Percentiles rank a stretch among this genome's conserved stretches.
phyloP scores from a whole-genome alignment of 2,113 vertebrate genomes.

The Lucifuga dentata region DNA sequence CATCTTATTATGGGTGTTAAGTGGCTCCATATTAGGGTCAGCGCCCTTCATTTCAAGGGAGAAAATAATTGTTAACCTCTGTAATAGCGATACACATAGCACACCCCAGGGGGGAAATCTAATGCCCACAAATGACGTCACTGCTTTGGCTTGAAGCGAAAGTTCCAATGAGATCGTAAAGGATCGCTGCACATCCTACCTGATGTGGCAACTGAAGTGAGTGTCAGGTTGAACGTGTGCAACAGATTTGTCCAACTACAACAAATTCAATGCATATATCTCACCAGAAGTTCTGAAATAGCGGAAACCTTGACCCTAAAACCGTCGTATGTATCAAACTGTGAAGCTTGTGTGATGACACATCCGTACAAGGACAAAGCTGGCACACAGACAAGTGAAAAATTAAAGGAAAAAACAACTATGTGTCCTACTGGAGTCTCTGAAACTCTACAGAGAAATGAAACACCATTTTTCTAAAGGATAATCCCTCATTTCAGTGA shows the following conservation, averaged over 20 bases:
- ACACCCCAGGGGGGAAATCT: conserved; percentile 60
- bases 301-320: no score
- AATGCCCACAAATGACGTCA: conserved; percentile 1
- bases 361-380: no score
- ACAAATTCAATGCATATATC: background rate
- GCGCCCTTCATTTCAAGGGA: conserved; percentile 88
- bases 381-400: no score
- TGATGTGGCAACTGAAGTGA: background rate
- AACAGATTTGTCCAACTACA: conserved; percentile 3
- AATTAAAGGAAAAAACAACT: no score
- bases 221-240: background rate
- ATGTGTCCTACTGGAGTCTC: no score
- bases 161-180: conserved; percentile 34
- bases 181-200: background rate
- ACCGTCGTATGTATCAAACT: no score
- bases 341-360: no score
- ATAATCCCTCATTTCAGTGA: no score
- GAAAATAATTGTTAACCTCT: conserved; percentile 84
- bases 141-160: background rate
- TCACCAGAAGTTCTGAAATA: background rate
- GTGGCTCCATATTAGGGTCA: conserved; percentile 89
- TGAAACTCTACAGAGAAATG: no score
- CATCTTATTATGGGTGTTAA: conserved; percentile 87
- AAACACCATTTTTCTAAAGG: no score
- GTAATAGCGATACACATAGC: conserved; percentile 76